These are phyloP conservation scores for Spermophilus dauricus DNA, from an alignment of 2,113 vertebrate species.

Conservation along the genomic window DNA sequence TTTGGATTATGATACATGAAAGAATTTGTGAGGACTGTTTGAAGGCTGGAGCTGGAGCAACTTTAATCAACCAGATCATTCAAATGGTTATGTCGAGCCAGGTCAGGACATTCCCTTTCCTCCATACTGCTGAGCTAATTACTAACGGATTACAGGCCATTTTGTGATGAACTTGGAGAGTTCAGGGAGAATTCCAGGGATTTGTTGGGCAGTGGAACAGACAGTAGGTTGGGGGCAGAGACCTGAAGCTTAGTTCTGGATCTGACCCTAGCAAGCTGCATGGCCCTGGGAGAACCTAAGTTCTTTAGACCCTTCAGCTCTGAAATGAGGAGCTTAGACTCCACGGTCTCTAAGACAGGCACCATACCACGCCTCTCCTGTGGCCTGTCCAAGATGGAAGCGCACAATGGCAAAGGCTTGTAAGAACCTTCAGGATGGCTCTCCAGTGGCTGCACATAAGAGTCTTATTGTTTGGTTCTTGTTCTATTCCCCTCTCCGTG, in stretches of 20 bases:
- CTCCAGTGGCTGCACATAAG: constrained; percentile 23
- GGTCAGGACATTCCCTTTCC: not conserved
- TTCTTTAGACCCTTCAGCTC: not conserved
- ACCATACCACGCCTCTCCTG: not conserved
- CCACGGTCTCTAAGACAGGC: not conserved
- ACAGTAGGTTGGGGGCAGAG: not conserved
- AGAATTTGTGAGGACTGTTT: not conserved
- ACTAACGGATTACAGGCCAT: not conserved
- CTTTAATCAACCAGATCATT: not conserved
- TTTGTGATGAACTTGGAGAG: not conserved
- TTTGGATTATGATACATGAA: constrained; percentile 21
- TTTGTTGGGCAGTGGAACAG: not conserved
- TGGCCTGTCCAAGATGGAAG: not conserved
- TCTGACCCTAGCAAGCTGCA: not conserved
- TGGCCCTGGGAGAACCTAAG: too few relatives aligned
- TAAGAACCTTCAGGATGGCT: not conserved
- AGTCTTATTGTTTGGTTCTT: constrained; percentile 66
- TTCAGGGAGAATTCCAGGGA: not conserved
- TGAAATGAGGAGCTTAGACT: not conserved
- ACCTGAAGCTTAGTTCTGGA: not conserved
- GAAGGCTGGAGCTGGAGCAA: not conserved
- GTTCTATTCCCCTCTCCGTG: not conserved
- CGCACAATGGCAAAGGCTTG: not conserved
- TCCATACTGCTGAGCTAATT: not conserved
- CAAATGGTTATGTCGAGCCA: not conserved